phyloP scores from a whole-genome alignment of 2,797 vertebrate species.

The Syndactyla subalaris region DNA sequence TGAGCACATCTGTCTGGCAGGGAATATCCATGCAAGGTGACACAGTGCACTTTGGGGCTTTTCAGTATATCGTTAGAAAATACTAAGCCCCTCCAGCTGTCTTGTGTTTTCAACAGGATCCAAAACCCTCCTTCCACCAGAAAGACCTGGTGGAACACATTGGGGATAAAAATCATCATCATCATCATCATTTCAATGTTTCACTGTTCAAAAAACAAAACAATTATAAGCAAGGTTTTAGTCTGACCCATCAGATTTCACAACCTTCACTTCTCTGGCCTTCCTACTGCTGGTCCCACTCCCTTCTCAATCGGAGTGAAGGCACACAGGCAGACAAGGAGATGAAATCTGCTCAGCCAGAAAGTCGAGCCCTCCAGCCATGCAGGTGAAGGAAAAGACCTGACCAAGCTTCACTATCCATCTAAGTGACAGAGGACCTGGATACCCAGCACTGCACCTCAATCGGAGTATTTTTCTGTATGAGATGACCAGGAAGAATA shows the following conservation, averaged over 20 bases:
- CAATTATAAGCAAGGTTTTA: not conserved
- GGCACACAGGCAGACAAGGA: rapidly evolving
- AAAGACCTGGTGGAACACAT: not conserved
- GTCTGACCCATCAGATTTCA: not conserved
- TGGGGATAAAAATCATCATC: not conserved
- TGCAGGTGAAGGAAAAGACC: rapidly evolving
- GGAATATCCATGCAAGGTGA: not conserved
- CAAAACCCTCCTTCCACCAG: not conserved
- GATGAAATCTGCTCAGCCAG: not conserved
- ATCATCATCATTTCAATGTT: not conserved
- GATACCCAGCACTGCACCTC: rapidly evolving
- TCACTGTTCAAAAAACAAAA: not conserved
- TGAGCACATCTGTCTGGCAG: not conserved
- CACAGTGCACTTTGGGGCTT: not conserved
- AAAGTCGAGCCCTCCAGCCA: rapidly evolving
- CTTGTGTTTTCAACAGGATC: not conserved
- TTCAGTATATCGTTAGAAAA: not conserved
- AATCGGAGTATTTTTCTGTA: not conserved
- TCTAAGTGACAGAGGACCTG: not conserved
- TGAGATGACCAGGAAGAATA: not conserved
- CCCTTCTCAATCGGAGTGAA: not conserved
- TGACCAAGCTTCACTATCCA: not conserved
- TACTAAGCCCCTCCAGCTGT: not conserved
- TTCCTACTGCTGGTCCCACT: not conserved
- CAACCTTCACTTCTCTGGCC: rapidly evolving